Evolutionary conservation across 2,888 invertebrate species (phyloP), one percentile per base, ranked within the genome.

Genomic region (Myopa tessellatipennis): DNA sequence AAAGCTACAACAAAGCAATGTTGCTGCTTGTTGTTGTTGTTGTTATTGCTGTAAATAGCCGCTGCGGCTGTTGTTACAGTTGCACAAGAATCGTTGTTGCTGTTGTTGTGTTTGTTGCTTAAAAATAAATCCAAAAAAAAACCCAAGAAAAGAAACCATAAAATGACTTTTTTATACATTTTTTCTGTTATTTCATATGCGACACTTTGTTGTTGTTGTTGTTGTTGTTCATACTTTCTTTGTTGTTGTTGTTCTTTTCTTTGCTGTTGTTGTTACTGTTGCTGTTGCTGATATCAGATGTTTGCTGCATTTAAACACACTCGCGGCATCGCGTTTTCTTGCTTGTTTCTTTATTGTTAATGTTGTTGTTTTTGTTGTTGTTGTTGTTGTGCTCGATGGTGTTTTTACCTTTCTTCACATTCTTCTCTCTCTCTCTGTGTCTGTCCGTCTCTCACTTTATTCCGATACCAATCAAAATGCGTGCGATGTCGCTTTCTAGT

Each of bases 381-480:
- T 61, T 26, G 26, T 18, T 61, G 6, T 26, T 61, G 5, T 18
- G 34, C 10, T 10, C 26, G 8, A 52, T 61, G 26, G 55, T 12
- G 14, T 55, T 55, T 14, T n/a, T 55, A 6, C 5, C 10, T 10
- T 45, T 45, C 45, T 45, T 45, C 45, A 10, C 26, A 26, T 26
- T 2, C 26, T 26, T 26, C 26, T 26, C 26, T 26, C 26, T 26
- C 26, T 26, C 2, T 26, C 26, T 26, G 1, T 26, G 1, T 2
- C 26, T 26, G 1, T 26, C n/a, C 58, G 18, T 58, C 58, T 4
- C 58, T 52, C 34, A 26, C 14, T 63, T 80, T 26, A 26, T 81
- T 80, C 81, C 80, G 79, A 81, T 82, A 79, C 79, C 61, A 79
- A 82, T 83, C 82, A 82, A 82, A 81, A 82, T 83, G 82, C 83